A percentile compares a stretch with the other conserved stretches of the same genome.
Evolutionary conservation across 1,140 invertebrate genomes (phyloP).

Genomic region (Cyrtorhinus lividipennis): DNA sequence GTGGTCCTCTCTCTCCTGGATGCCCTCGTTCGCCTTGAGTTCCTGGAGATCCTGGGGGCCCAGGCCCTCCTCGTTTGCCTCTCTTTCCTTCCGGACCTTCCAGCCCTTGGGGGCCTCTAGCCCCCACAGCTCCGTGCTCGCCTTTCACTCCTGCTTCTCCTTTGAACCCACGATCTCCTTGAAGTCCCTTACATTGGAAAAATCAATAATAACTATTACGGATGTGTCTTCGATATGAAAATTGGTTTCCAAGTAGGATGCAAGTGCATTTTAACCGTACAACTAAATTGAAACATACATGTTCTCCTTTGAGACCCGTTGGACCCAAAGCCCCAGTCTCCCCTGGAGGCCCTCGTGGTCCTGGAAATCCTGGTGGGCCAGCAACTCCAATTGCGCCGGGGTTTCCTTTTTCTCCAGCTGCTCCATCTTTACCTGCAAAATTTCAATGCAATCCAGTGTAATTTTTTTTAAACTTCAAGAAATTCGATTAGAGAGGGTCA

Average conservation of each 20-base stretch:
- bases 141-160: conserved; percentile 55
- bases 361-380: conserved; percentile 58
- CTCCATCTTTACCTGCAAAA: conserved; percentile 63
- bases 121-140: conserved; percentile 47
- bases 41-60: conserved; percentile 53
- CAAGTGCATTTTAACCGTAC: no score
- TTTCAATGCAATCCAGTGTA: no score
- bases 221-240: no score
- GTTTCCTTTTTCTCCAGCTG: conserved; percentile 62
- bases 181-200: conserved; percentile 53
- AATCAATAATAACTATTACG: no score
- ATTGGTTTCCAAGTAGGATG: neutral
- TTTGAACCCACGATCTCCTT: conserved; percentile 58
- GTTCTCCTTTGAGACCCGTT: conserved; percentile 51
- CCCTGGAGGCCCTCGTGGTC: conserved; percentile 53
- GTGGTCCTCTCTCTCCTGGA: conserved; percentile 49
- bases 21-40: conserved; percentile 56
- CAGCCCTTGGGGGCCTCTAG: conserved; percentile 52
- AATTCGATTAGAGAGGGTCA: no score
- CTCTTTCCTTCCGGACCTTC: conserved; percentile 58
- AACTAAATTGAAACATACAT: conserved; percentile 34
- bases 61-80: conserved; percentile 55
- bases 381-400: conserved; percentile 43
- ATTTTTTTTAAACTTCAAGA: no score
- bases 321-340: conserved; percentile 47